phyloP scores from a whole-genome alignment of 2,797 vertebrate species.

The Chelon auratus region DNA sequence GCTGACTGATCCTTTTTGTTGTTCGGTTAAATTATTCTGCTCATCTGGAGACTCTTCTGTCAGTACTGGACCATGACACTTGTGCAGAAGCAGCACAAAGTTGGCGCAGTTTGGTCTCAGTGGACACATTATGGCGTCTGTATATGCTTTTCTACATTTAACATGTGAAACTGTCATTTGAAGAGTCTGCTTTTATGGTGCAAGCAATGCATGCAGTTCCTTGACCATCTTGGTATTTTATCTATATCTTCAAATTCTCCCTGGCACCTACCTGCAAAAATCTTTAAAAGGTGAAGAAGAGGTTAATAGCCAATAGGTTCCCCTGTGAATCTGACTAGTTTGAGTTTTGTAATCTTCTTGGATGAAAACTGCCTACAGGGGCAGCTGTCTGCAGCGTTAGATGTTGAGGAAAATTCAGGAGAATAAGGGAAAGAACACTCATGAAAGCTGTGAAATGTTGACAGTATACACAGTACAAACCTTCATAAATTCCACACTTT shows the following conservation, averaged over 20 bases:
- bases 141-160: conserved; percentile 13
- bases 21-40: conserved; percentile 19
- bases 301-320: conserved; percentile 10
- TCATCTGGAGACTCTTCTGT: conserved; percentile 33
- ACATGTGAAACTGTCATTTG: neutral
- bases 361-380: neutral
- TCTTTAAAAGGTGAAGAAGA: conserved; percentile 11
- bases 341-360: conserved; percentile 12
- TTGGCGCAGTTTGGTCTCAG: neutral
- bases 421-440: neutral
- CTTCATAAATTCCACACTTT: conserved; percentile 24
- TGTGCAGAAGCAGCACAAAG: conserved; percentile 18
- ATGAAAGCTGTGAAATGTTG: neutral
- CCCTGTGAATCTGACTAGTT: neutral
- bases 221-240: neutral
- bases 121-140: neutral
- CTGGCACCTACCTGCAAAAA: neutral
- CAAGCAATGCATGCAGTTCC: neutral
- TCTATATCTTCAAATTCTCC: neutral
- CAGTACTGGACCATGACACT: neutral
- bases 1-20: conserved; percentile 52
- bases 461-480: conserved; percentile 5
- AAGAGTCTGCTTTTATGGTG: neutral
- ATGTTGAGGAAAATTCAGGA: neutral
- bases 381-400: conserved; percentile 15